Percentiles rank a stretch among this genome's conserved stretches.
phyloP scores from a whole-genome alignment of 2,797 vertebrate species.

The Phrynocephalus forsythii region DNA sequence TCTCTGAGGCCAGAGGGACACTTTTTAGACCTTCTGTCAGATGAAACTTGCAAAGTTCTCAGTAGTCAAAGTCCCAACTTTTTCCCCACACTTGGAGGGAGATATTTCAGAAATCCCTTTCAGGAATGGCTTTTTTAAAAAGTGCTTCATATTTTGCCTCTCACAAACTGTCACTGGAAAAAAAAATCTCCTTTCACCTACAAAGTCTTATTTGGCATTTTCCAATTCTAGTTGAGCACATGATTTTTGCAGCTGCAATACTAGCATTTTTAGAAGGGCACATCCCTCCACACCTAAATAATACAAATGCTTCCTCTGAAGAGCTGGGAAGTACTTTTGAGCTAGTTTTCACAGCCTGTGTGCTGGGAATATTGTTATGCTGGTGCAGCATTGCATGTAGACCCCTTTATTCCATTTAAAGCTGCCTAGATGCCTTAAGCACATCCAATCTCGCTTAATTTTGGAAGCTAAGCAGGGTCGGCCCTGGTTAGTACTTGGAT shows the following conservation, averaged over 20 bases:
- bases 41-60: background rate
- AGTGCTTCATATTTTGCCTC: background rate
- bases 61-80: background rate
- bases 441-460: no score
- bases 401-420: background rate
- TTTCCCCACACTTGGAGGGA: background rate
- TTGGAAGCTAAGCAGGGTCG: no score
- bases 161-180: background rate
- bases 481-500: no score
- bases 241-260: no score
- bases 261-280: no score
- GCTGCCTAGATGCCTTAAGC: no score
- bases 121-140: background rate
- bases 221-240: background rate
- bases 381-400: no score
- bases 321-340: no score
- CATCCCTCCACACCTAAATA: no score
- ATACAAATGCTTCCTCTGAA: no score
- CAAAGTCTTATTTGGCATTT: background rate
- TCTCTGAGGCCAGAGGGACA: background rate
- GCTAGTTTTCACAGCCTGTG: no score
- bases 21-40: background rate
- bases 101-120: background rate
- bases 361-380: no score
- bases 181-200: background rate